phyloP scores from a whole-genome alignment of 1,140 invertebrate species.

The Cephus cinctus region DNA sequence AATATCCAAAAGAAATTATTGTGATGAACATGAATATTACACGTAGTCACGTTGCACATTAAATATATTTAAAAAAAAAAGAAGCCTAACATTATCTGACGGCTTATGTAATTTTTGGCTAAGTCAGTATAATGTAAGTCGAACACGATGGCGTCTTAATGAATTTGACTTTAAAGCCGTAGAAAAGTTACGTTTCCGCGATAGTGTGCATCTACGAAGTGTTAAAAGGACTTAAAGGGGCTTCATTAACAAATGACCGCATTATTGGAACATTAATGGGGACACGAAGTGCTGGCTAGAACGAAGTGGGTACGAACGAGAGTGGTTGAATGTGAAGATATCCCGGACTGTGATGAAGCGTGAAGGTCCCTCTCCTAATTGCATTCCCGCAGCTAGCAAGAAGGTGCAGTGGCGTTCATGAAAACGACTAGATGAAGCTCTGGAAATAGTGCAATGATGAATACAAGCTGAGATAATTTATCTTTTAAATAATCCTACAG shows the following conservation, averaged over 20 bases:
- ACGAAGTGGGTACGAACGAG: not conserved
- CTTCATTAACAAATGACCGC: constrained; percentile 8
- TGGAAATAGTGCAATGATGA: too few species aligned
- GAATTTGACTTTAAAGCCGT: not conserved
- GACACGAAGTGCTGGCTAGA: not conserved
- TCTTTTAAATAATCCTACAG: too few species aligned
- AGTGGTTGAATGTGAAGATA: not conserved
- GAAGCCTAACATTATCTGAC: too few species aligned
- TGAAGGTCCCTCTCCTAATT: constrained; percentile 1
- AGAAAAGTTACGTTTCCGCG: not conserved
- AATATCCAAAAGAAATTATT: too few species aligned
- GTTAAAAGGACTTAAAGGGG: not conserved
- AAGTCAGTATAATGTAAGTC: not conserved
- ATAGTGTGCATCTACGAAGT: not conserved
- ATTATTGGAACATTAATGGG: constrained; percentile 4
- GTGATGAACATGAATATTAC: too few species aligned
- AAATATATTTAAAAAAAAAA: too few species aligned
- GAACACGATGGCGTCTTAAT: not conserved
- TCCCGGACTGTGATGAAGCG: not conserved
- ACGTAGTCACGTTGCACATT: too few species aligned
- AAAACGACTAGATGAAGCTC: too few species aligned
- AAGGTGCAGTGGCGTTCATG: not conserved
- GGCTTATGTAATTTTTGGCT: too few species aligned
- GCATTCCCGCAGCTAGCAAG: constrained; percentile 2
- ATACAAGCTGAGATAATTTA: too few species aligned